Conservation (phyloP, 2,888 invertebrate species). For the Phyto melanocephala region DNA sequence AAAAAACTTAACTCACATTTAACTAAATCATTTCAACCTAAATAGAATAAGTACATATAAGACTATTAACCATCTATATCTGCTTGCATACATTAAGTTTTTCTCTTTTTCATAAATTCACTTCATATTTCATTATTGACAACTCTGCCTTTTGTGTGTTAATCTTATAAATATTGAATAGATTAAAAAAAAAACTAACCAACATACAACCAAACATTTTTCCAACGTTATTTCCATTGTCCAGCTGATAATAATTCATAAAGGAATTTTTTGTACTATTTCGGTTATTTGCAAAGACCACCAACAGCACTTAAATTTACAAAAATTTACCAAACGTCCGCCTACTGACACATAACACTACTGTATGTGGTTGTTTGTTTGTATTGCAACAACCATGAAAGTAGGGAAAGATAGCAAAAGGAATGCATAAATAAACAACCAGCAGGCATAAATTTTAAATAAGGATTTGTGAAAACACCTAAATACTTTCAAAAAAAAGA, state of each 20-base stretch:
- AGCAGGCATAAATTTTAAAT: conserved; percentile 48
- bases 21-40: too few relatives aligned
- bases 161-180: conserved; percentile 55
- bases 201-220: neutral
- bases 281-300: conserved; percentile 52
- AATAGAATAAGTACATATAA: too few relatives aligned
- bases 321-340: conserved; percentile 53
- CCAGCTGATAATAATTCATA: conserved; percentile 48
- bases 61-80: too few relatives aligned
- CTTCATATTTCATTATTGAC: conserved; percentile 42
- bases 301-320: conserved; percentile 34
- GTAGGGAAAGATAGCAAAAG: conserved; percentile 15
- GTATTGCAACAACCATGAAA: neutral
- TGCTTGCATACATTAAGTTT: too few relatives aligned
- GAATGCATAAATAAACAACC: conserved; percentile 44
- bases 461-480: conserved; percentile 41
- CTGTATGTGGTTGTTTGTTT: neutral
- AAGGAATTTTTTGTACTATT: conserved; percentile 19
- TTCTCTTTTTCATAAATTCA: neutral
- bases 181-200: neutral
- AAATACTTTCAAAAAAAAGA: neutral
- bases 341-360: conserved; percentile 55
- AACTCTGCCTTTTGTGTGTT: conserved; percentile 48
- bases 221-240: conserved; percentile 38
- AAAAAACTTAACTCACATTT: too few relatives aligned